Percentiles rank a stretch among this genome's conserved stretches.
Conservation (phyloP, 1,140 invertebrate genomes). For the Melipona quadrifasciata region DNA sequence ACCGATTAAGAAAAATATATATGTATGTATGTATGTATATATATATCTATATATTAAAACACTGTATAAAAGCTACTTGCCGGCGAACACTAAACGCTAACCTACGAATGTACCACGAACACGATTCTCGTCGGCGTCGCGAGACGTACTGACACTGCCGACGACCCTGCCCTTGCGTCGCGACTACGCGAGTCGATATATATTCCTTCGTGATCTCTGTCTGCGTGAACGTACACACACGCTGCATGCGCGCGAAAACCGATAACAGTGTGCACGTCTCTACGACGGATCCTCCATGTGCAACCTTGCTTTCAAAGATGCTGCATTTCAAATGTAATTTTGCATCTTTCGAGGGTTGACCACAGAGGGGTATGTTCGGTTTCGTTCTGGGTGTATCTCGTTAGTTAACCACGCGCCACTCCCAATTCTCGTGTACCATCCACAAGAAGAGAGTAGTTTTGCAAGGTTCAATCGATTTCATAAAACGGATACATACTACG, state of each 20-base stretch:
- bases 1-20: conserved; percentile 22
- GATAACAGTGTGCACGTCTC: conserved; percentile 3
- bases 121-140: conserved; percentile 67
- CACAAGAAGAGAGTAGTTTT: conserved; percentile 32
- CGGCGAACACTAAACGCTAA: conserved; percentile 45
- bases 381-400: neutral
- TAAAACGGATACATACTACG: conserved; percentile 27
- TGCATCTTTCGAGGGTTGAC: neutral
- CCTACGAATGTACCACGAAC: conserved; percentile 33
- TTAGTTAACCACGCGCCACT: conserved; percentile 31
- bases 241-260: conserved; percentile 9
- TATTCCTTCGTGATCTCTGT: conserved; percentile 29
- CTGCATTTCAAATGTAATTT: neutral
- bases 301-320: neutral
- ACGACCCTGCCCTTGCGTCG: conserved; percentile 79
- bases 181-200: conserved; percentile 68
- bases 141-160: conserved; percentile 71
- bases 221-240: conserved; percentile 3
- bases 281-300: neutral
- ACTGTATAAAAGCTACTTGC: conserved; percentile 33
- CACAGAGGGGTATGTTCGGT: too few species aligned
- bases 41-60: conserved; percentile 21
- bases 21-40: neutral
- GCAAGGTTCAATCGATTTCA: conserved; percentile 59
- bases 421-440: conserved; percentile 34